These are phyloP conservation scores for Tupaia chinensis DNA, from an alignment of 2,113 vertebrate genomes.

Conservation along the genomic window DNA sequence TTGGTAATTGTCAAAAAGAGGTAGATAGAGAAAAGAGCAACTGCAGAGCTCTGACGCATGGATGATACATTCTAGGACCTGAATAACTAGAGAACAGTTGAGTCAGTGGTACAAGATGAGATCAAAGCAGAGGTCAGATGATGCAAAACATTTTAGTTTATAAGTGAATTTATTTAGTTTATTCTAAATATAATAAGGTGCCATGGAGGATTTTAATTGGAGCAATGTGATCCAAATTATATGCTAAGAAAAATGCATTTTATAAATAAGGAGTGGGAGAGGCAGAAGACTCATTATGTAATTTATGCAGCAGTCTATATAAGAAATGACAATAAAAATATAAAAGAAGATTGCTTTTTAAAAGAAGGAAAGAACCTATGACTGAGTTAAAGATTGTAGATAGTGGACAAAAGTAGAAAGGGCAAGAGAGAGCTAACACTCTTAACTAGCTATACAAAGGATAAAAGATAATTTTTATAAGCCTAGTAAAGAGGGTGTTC, in stretches of 20 bases:
- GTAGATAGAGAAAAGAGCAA: background rate
- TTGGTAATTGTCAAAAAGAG: background rate
- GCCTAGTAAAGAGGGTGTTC: constrained; percentile 4
- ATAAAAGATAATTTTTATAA: constrained; percentile 16
- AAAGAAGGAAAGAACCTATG: background rate
- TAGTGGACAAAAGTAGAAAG: background rate
- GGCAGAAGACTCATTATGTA: background rate
- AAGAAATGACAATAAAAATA: constrained; percentile 7
- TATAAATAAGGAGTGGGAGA: background rate
- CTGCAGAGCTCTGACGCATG: background rate
- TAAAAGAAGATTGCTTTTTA: background rate
- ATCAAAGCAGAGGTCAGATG: background rate
- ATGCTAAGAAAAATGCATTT: constrained; percentile 31
- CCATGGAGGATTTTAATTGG: background rate
- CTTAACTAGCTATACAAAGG: background rate
- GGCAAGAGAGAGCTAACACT: background rate
- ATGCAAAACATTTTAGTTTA: constrained; percentile 15
- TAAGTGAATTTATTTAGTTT: constrained; percentile 15
- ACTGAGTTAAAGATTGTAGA: constrained; percentile 18
- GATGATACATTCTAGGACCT: background rate
- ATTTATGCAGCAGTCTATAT: background rate
- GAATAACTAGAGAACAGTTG: background rate
- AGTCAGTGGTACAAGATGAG: background rate
- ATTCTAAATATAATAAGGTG: background rate
- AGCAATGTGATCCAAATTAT: background rate